Conservation (phyloP, 2,888 invertebrate genomes). For the Aricia artaxerxes region DNA sequence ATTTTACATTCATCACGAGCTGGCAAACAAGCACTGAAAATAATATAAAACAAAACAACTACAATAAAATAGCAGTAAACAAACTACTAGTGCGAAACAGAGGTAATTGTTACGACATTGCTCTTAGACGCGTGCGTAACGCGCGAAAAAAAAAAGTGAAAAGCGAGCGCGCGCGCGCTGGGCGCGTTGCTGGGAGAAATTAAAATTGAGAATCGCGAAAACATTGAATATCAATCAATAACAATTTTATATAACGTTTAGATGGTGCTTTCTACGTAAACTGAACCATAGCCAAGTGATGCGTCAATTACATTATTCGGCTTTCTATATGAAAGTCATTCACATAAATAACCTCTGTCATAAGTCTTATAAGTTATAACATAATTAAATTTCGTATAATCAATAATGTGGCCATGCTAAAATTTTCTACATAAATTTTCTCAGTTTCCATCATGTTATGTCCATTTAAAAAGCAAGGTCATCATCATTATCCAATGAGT, state of each 20-base stretch:
- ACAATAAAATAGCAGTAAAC: constrained; percentile 49
- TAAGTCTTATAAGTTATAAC: constrained; percentile 1
- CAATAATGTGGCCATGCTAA: constrained; percentile 32
- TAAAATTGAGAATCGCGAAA: constrained; percentile 55
- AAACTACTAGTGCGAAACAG: constrained; percentile 47
- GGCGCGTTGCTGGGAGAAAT: constrained; percentile 63
- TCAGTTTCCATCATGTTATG: constrained; percentile 3
- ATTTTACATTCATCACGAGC: constrained; percentile 75
- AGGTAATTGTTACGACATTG: constrained; percentile 54
- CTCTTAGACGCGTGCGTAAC: constrained; percentile 61
- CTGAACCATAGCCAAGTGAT: constrained; percentile 21
- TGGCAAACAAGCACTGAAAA: constrained; percentile 70
- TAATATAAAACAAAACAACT: constrained; percentile 66
- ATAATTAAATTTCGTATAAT: constrained; percentile 31
- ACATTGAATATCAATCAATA: constrained; percentile 52
- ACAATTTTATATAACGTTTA: constrained; percentile 33
- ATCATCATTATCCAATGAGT: not conserved
- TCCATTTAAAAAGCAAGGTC: constrained; percentile 24
- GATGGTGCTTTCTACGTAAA: constrained; percentile 34
- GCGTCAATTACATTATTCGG: constrained; percentile 23
- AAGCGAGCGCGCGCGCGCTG: constrained; percentile 54
- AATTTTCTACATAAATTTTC: constrained; percentile 25
- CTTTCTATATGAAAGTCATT: constrained; percentile 35
- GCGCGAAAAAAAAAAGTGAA: constrained; percentile 75
- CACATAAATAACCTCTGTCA: constrained; percentile 36